phyloP scores from a whole-genome alignment of 2,888 invertebrate genomes.

The Monoplex corrugatus region DNA sequence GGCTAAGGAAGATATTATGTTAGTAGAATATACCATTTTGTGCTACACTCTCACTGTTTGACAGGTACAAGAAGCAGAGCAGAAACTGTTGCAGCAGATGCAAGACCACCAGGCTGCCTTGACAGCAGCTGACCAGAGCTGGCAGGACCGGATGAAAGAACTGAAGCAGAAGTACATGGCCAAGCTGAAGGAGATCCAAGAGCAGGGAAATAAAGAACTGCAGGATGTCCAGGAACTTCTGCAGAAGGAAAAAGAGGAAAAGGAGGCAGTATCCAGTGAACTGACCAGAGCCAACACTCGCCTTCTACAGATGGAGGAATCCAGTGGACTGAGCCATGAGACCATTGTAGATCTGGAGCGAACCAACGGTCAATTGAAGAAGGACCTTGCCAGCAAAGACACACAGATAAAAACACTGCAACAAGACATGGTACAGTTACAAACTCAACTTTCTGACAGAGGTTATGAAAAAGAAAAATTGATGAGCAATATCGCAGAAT shows the following conservation, averaged over 20 bases:
- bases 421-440: slow-evolving; percentile 53
- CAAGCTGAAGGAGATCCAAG: slow-evolving; percentile 73
- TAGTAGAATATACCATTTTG: too few relatives aligned
- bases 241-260: slow-evolving; percentile 61
- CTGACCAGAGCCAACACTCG: slow-evolving; percentile 71
- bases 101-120: slow-evolving; percentile 61
- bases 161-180: slow-evolving; percentile 72
- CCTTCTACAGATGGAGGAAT: slow-evolving; percentile 70
- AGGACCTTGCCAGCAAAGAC: slow-evolving; percentile 57
- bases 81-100: slow-evolving; percentile 55
- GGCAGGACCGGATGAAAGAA: slow-evolving; percentile 68
- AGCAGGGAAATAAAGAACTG: slow-evolving; percentile 58
- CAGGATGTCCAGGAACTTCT: slow-evolving; percentile 62
- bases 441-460: slow-evolving; percentile 57
- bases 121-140: slow-evolving; percentile 60
- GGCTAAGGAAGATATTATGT: too few relatives aligned
- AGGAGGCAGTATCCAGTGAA: slow-evolving; percentile 68
- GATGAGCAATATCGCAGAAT: slow-evolving; percentile 45
- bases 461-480: slow-evolving; percentile 49
- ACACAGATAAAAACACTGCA: slow-evolving; percentile 49
- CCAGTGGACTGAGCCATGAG: slow-evolving; percentile 58
- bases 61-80: slow-evolving; percentile 67
- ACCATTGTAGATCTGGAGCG: slow-evolving; percentile 69
- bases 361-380: slow-evolving; percentile 56
- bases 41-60: too few relatives aligned